Evolutionary conservation across 2,888 invertebrate species (phyloP).

Genomic region (Melinaea marsaeus): DNA sequence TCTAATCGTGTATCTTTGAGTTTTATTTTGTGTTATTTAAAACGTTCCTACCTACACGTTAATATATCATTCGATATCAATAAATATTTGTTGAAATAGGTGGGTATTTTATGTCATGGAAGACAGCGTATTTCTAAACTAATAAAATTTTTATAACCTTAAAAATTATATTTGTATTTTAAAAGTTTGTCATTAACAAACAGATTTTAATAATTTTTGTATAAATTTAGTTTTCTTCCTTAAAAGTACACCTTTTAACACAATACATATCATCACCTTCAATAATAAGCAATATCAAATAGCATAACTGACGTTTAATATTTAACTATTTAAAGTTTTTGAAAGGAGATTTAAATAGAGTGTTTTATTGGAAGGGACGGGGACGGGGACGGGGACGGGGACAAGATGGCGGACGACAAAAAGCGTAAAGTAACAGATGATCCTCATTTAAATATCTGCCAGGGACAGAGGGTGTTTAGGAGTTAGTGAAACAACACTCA

Average conservation of each 20-base stretch:
- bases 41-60: no score
- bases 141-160: no score
- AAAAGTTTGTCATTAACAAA: no score
- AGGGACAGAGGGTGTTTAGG: constrained; percentile 44
- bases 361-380: constrained; percentile 29
- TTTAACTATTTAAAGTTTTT: not conserved
- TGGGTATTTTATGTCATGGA: no score
- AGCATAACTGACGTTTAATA: not conserved
- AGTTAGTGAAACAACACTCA: constrained; percentile 26
- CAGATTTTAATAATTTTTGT: no score
- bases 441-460: constrained; percentile 65
- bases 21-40: no score
- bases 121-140: no score
- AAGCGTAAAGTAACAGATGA: constrained; percentile 61
- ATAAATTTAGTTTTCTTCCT: no score
- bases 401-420: constrained; percentile 50
- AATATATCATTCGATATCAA: no score
- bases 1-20: constrained; percentile 34
- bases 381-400: constrained; percentile 37
- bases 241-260: no score
- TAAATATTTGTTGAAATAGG: no score
- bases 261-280: not conserved
- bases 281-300: not conserved
- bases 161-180: no score
- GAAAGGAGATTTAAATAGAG: constrained; percentile 7